Base-by-base conservation (phyloP, 1,140 invertebrate genomes). In the Oryzaephilus surinamensis region DNA sequence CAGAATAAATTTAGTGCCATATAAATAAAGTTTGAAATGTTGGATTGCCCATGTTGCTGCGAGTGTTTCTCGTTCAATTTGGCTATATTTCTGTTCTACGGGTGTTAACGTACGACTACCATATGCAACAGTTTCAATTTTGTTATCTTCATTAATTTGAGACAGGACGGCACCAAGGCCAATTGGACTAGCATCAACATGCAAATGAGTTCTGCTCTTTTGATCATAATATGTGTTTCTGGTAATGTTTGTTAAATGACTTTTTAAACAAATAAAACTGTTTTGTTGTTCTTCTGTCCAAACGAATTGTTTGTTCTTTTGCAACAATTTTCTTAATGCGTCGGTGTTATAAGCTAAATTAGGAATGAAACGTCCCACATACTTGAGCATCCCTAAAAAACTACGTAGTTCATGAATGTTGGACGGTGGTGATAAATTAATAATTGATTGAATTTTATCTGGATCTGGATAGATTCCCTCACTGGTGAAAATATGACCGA, bases 51-150 rank as follows among this genome's bases (percentile, higher is more conserved):
- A 67, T 23, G 69, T 36, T 20, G 73, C 60, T 3, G 62, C 58
- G 6, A 71, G 49, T 0, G 58, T 66, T 53, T 77, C 72, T 43
- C 64, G 65, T 31, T 77, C 68, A 5, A 70, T 50, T 32, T 72
- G 63, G 12, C 58, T 51, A 46, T 74, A 76, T 5, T 65, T 65
- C 38, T 52, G 46, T 49, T 77, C 66, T 2, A 62, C 50, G 4
- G 30, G 16, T 13, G 51, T 62, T 10, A 76, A 46, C 3, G 64
- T 59, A 20, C 63, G 47, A 11, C 69, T 73, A 0, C 59, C 66
- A 52, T 37, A 43, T 2, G 41, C 26, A 3, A 43, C 24, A 11
- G 35, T 41, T 35, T 14, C 24, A 4, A 21, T 18, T 7, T 15
- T 10, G 6, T 38, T 20, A 20, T 38, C n/a, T n/a, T n/a, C 15